Percentiles rank a stretch among this genome's conserved stretches.
Conservation (phyloP, 2,113 vertebrate species). For the Brienomyrus brachyistius region DNA sequence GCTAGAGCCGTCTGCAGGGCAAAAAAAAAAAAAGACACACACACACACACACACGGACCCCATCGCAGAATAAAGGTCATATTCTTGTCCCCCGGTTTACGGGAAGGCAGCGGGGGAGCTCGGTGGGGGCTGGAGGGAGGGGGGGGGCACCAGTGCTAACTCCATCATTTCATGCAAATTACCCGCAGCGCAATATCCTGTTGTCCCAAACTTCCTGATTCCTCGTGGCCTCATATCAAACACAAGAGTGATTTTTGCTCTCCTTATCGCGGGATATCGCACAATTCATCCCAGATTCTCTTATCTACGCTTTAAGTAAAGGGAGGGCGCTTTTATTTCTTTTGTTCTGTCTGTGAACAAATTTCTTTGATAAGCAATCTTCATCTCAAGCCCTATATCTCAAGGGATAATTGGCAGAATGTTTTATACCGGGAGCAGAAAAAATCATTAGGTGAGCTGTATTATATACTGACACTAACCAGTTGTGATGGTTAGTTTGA, state of each 20-base stretch:
- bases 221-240: neutral
- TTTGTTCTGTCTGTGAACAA: neutral
- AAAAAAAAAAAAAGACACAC: neutral
- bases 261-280: neutral
- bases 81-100: neutral
- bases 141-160: neutral
- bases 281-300: neutral
- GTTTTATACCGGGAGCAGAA: neutral
- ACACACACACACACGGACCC: too few species aligned
- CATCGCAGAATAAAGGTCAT: slow-evolving; percentile 2
- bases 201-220: neutral
- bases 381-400: neutral
- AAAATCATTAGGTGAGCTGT: neutral
- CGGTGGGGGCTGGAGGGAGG: neutral
- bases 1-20: neutral
- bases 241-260: neutral
- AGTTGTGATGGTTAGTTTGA: slow-evolving; percentile 4
- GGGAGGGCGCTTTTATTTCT: neutral
- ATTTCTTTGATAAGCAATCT: neutral
- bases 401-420: neutral
- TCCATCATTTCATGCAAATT: neutral
- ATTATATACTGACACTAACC: slow-evolving; percentile 7
- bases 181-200: neutral
- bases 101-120: neutral
- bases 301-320: neutral